phyloP scores from a whole-genome alignment of 2,888 invertebrate species.

The Mayetiola destructor region DNA sequence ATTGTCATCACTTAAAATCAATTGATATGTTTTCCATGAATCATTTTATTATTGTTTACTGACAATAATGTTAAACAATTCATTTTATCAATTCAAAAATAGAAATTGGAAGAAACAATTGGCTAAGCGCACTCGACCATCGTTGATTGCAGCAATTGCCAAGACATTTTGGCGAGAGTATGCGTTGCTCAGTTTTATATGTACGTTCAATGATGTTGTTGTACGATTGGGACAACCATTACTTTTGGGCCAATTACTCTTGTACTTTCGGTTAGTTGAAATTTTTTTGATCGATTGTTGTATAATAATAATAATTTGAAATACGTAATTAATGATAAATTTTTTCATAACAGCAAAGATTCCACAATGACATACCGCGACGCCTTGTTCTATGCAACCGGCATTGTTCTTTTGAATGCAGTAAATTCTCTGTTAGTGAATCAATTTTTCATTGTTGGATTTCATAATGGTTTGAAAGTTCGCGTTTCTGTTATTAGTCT shows the following conservation, averaged over 20 bases:
- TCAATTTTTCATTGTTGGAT: constrained; percentile 47
- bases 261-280: constrained; percentile 19
- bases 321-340: too few relatives aligned
- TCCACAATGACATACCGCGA: not conserved
- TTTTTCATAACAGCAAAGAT: too few relatives aligned
- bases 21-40: not conserved
- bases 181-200: constrained; percentile 17
- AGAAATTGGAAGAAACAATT: constrained; percentile 2
- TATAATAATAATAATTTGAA: too few relatives aligned
- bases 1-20: too few relatives aligned
- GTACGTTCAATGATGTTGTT: constrained; percentile 19
- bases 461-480: constrained; percentile 67
- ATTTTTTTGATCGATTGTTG: too few relatives aligned
- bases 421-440: constrained; percentile 38
- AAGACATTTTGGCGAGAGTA: constrained; percentile 22
- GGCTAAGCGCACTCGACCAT: constrained; percentile 15
- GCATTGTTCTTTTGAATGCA: constrained; percentile 30
- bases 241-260: constrained; percentile 21
- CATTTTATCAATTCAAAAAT: not conserved
- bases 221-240: constrained; percentile 20
- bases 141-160: constrained; percentile 21
- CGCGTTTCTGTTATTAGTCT: constrained; percentile 68
- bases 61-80: not conserved
- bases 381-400: constrained; percentile 43
- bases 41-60: not conserved